Base-by-base conservation (phyloP, 2,113 vertebrate genomes). In the Chrysochloris asiatica region DNA sequence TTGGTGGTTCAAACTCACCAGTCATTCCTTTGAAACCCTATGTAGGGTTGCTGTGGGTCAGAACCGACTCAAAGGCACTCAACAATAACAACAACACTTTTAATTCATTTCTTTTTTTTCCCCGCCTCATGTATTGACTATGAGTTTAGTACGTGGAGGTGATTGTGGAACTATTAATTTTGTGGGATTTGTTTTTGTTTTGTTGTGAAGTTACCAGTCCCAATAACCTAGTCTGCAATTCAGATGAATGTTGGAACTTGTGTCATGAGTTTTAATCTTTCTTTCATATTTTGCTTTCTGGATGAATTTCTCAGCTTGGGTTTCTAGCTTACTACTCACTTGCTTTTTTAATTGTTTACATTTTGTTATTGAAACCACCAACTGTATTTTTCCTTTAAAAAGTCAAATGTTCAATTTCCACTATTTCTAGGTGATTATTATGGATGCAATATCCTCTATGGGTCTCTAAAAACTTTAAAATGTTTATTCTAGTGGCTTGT, bases 311-410 rank as follows among this genome's bases (percentile, higher is more conserved):
- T 87, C 52, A 81, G 13, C 3, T 91, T 73, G 33, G 10, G 45
- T 52, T 94, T 87, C 8, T 36, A 45, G 14, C 56, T 71, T 77
- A 56, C 33, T 86, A 56, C 26, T 83, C 22, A 24, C 30, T 67
- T 61, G 4, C 11, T 86, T 45, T 86, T 90, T n/a, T 8, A 16
- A 28, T 11, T 48, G 6, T 76, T 80, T 94, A 30, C 17, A 48
- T 72, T 67, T 52, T 71, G 30, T 43, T 69, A 63, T 38, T 85
- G 43, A 81, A 71, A 86, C 10, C 82, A 16, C 13, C 48, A 52
- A 16, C 28, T 71, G 28, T 56, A 91, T 71, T 80, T 79, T 94
- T 82, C 78, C 24, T 84, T 80, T 43, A 89, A 69, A 90, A 86
- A 33, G 69, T n/a, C 52, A 90, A 73, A 59, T 47, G 45, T 69